Evolutionary conservation across 2,888 invertebrate species (phyloP).

Genomic region (Lucinisca nassula): DNA sequence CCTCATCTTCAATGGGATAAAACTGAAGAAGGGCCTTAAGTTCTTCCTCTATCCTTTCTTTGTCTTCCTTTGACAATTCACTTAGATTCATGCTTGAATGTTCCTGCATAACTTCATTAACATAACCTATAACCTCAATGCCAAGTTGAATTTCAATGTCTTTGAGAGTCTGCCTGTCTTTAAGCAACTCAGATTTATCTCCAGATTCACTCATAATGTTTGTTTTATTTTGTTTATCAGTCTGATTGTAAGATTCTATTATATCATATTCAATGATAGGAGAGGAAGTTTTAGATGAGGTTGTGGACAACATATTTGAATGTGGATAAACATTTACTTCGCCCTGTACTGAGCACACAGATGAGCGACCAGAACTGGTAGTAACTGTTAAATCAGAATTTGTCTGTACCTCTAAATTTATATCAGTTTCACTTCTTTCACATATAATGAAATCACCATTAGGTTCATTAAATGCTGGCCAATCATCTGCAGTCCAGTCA

Average conservation of each 20-base stretch:
- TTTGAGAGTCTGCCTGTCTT: constrained; percentile 8
- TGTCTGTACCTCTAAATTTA: not conserved
- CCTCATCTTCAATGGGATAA: constrained; percentile 67
- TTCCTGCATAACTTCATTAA: constrained; percentile 67
- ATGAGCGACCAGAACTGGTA: not conserved
- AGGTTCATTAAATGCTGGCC: not conserved
- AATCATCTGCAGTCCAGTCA: not conserved
- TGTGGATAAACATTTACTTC: not conserved
- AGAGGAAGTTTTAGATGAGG: constrained; percentile 47
- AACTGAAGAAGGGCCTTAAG: constrained; percentile 73
- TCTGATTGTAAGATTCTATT: not conserved
- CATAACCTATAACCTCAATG: constrained; percentile 48
- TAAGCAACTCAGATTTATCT: not conserved
- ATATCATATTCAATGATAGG: constrained; percentile 17
- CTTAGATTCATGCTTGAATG: constrained; percentile 40
- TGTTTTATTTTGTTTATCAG: not conserved
- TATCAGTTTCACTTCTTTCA: not conserved
- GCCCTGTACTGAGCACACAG: not conserved
- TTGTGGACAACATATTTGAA: constrained; percentile 33
- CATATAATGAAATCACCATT: not conserved
- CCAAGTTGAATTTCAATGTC: constrained; percentile 39
- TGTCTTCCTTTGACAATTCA: constrained; percentile 47
- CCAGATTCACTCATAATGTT: not conserved
- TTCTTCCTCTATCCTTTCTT: constrained; percentile 69
- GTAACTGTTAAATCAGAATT: not conserved